Conservation (phyloP, 1,140 invertebrate species). For the Dendroctonus ponderosae region DNA sequence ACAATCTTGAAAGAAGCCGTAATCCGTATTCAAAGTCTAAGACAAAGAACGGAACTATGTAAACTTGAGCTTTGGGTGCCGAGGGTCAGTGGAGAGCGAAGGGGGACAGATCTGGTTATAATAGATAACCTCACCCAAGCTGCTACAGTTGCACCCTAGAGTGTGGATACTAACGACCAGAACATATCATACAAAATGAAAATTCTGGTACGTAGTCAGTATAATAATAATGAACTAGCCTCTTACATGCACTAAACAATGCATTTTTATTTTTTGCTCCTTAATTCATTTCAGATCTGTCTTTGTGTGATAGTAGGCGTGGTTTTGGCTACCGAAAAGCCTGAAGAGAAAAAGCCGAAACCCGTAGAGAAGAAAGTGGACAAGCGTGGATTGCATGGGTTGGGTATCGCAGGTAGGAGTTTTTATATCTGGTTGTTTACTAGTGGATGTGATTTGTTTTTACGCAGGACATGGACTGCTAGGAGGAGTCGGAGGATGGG, state of each 20-base stretch:
- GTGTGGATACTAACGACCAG: constrained; percentile 17
- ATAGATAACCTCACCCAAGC: constrained; percentile 23
- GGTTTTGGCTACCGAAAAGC: constrained; percentile 33
- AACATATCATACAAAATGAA: constrained; percentile 19
- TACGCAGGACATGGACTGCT: constrained; percentile 17
- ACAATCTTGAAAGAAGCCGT: too few species aligned
- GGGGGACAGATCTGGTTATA: constrained; percentile 20
- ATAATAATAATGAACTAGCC: not conserved
- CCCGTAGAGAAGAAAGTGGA: constrained; percentile 37
- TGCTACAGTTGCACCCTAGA: constrained; percentile 30
- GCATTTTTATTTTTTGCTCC: not conserved
- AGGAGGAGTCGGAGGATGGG: constrained; percentile 27
- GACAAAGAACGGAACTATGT: too few species aligned
- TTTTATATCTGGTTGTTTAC: not conserved
- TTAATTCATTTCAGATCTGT: constrained; percentile 31
- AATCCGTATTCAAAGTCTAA: not conserved
- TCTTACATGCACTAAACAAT: not conserved
- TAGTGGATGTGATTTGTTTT: not conserved
- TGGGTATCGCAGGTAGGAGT: constrained; percentile 39
- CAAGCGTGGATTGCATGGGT: constrained; percentile 44
- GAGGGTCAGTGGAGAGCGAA: not conserved
- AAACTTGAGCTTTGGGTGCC: too few species aligned
- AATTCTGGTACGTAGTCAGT: constrained; percentile 26
- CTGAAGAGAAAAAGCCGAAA: constrained; percentile 30
- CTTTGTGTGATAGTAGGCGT: constrained; percentile 37